These are phyloP conservation scores for Dendrolimus houi DNA, from an alignment of 2,888 invertebrate genomes.

Conservation along the genomic window DNA sequence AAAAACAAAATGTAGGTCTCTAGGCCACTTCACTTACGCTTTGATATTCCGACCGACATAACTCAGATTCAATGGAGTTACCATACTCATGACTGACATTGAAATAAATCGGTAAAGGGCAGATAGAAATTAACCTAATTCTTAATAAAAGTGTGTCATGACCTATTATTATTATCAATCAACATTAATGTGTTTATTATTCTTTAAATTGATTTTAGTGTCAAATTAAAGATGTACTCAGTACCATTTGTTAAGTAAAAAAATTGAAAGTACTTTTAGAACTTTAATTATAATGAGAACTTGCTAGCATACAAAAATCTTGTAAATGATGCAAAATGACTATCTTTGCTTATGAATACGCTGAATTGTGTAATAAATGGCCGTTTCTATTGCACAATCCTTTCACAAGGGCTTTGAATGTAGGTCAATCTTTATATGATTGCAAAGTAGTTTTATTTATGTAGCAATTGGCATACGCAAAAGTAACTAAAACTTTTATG, in stretches of 20 bases:
- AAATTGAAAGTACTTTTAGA: constrained; percentile 23
- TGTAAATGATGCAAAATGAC: constrained; percentile 60
- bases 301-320: constrained; percentile 35
- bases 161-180: constrained; percentile 30
- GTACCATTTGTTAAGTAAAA: constrained; percentile 13
- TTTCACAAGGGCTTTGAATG: constrained; percentile 75
- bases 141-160: constrained; percentile 56
- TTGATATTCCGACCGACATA: constrained; percentile 85
- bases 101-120: constrained; percentile 76
- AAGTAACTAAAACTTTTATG: not conserved
- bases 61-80: constrained; percentile 82
- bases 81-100: constrained; percentile 80
- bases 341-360: constrained; percentile 68
- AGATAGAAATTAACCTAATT: constrained; percentile 68
- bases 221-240: constrained; percentile 4
- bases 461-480: not conserved
- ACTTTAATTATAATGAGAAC: constrained; percentile 23
- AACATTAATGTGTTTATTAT: constrained; percentile 2
- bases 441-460: constrained; percentile 20
- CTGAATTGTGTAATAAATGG: constrained; percentile 73
- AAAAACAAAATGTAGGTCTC: constrained; percentile 86
- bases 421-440: constrained; percentile 72
- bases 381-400: constrained; percentile 77
- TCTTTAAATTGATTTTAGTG: constrained; percentile 5
- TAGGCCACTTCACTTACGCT: constrained; percentile 92